Conservation (phyloP, 2,113 vertebrate genomes). For the Microcebus griseorufus region DNA sequence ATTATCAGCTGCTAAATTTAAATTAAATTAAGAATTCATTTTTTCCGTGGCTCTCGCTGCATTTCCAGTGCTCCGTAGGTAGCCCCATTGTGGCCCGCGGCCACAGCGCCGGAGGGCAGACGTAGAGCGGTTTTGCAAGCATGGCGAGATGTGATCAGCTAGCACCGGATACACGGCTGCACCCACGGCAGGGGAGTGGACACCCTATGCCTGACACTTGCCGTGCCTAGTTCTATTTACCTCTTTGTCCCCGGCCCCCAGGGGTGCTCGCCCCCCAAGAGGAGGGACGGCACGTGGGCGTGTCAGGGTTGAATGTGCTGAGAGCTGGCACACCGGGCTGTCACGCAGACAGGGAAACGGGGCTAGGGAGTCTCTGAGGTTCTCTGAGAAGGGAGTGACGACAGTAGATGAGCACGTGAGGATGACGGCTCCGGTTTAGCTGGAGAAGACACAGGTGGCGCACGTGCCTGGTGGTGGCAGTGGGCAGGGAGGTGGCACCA, state of each 20-base stretch:
- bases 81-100: neutral
- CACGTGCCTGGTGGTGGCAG: neutral
- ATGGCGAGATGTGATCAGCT: too few species aligned
- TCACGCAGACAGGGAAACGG: neutral
- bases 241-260: neutral
- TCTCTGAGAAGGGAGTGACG: neutral
- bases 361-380: neutral
- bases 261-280: neutral
- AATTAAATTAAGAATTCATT: neutral
- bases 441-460: neutral
- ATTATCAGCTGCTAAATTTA: neutral
- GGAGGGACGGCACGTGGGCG: neutral
- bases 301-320: neutral
- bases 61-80: accelerated
- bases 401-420: accelerated
- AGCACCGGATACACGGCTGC: neutral
- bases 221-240: neutral
- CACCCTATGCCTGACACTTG: neutral
- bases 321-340: neutral
- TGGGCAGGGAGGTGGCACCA: neutral
- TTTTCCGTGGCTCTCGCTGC: neutral
- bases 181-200: accelerated
- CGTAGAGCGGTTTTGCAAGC: accelerated
- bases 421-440: neutral
- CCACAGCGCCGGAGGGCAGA: accelerated